Percentiles rank a stretch among this genome's conserved stretches.
These are phyloP conservation scores for Hyperoodon ampullatus DNA, from an alignment of 2,113 vertebrate species.

Conservation along the genomic window DNA sequence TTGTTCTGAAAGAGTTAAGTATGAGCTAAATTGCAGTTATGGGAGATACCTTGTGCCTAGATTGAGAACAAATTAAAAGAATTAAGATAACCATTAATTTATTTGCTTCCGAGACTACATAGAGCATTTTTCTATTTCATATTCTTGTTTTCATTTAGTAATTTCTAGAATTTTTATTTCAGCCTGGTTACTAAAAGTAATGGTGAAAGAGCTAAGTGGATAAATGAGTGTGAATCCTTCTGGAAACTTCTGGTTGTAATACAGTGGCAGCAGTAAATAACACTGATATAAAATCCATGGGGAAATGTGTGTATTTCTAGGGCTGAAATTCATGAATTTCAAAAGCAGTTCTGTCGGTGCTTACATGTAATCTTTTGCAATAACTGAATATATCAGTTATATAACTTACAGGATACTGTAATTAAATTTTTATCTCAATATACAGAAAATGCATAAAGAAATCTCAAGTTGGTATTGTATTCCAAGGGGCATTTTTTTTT, in stretches of 20 bases:
- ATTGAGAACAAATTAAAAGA: slow-evolving; percentile 1
- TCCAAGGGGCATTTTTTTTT: not conserved
- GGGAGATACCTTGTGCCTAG: not conserved
- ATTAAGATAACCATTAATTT: not conserved
- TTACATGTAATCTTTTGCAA: not conserved
- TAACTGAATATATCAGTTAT: not conserved
- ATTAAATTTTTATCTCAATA: not conserved
- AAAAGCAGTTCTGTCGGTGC: not conserved
- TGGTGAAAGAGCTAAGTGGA: not conserved
- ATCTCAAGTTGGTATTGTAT: not conserved
- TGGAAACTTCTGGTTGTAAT: not conserved
- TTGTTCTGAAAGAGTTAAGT: not conserved
- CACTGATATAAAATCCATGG: not conserved
- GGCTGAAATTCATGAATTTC: slow-evolving; percentile 5
- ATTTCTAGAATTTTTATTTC: slow-evolving; percentile 33
- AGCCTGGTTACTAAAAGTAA: not conserved
- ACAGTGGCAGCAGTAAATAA: not conserved
- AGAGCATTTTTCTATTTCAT: not conserved
- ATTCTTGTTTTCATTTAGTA: not conserved
- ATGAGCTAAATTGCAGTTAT: not conserved
- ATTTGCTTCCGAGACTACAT: not conserved
- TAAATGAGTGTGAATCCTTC: not conserved
- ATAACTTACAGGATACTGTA: not conserved
- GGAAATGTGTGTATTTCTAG: not conserved
- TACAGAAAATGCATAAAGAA: not conserved